Conservation (phyloP, 2,888 invertebrate genomes). For the Rhopalosiphum nymphaeae region DNA sequence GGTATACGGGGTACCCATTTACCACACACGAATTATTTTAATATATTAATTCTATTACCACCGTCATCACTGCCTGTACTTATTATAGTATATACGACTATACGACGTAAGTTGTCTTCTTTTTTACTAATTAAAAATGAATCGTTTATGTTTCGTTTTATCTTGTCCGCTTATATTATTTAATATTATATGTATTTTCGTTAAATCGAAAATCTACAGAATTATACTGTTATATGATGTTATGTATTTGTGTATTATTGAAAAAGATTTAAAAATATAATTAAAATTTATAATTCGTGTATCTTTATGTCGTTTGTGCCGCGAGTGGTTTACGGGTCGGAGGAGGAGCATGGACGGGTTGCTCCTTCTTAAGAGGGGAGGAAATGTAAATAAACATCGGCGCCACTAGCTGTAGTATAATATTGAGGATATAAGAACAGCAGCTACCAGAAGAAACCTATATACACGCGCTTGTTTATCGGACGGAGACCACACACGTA, state of each 20-base stretch:
- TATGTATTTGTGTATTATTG: background rate
- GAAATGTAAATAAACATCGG: slow-evolving; percentile 61
- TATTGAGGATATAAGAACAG: slow-evolving; percentile 20
- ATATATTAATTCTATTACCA: background rate
- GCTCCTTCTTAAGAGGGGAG: slow-evolving; percentile 23
- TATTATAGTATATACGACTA: background rate
- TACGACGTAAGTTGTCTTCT: background rate
- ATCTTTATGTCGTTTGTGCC: background rate
- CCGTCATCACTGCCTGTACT: slow-evolving; percentile 17
- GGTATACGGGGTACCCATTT: background rate
- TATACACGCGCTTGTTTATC: slow-evolving; percentile 58
- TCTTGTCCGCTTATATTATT: background rate
- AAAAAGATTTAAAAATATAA: background rate
- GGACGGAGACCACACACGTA: slow-evolving; percentile 60
- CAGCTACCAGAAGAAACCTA: slow-evolving; percentile 61
- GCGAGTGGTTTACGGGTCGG: background rate
- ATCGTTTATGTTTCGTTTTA: slow-evolving; percentile 20
- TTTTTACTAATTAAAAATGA: slow-evolving; percentile 52
- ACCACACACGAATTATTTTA: slow-evolving; percentile 48
- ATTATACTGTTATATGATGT: background rate
- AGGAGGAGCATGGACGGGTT: background rate
- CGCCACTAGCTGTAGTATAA: slow-evolving; percentile 38
- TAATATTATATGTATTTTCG: background rate
- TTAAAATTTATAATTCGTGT: background rate
- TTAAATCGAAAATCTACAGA: slow-evolving; percentile 21